phyloP scores from a whole-genome alignment of 2,113 vertebrate species.

The Garra rufa region DNA sequence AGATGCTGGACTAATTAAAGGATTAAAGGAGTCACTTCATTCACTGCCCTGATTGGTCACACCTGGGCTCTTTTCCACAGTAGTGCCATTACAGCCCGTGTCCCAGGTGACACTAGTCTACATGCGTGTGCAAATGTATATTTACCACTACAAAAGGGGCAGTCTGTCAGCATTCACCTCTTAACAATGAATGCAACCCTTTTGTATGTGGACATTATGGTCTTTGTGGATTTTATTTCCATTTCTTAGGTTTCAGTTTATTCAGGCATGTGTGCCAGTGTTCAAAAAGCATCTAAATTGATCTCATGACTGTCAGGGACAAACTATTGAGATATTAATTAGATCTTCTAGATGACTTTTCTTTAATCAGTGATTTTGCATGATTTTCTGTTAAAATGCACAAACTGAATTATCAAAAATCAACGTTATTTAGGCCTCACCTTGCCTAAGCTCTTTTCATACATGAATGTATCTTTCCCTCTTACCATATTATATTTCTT shows the following conservation, averaged over 20 bases:
- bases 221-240: neutral
- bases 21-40: slow-evolving; percentile 22
- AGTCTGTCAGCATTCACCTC: neutral
- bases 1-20: slow-evolving; percentile 42
- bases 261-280: neutral
- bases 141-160: slow-evolving; percentile 22
- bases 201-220: neutral
- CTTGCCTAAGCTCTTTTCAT: neutral
- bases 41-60: slow-evolving; percentile 27
- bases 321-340: neutral
- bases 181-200: neutral
- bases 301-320: neutral
- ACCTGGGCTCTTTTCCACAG: slow-evolving; percentile 40
- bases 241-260: neutral
- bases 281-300: neutral
- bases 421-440: neutral
- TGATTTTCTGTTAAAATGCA: neutral
- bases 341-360: neutral
- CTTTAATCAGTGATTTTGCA: neutral
- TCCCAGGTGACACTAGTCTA: slow-evolving; percentile 18
- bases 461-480: neutral
- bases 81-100: slow-evolving; percentile 12
- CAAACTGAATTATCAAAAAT: neutral
- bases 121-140: neutral
- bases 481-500: neutral